Percentiles rank a stretch among this genome's conserved stretches.
These are phyloP conservation scores for Phocoena phocoena DNA, from an alignment of 2,113 vertebrate genomes.

Conservation along the genomic window DNA sequence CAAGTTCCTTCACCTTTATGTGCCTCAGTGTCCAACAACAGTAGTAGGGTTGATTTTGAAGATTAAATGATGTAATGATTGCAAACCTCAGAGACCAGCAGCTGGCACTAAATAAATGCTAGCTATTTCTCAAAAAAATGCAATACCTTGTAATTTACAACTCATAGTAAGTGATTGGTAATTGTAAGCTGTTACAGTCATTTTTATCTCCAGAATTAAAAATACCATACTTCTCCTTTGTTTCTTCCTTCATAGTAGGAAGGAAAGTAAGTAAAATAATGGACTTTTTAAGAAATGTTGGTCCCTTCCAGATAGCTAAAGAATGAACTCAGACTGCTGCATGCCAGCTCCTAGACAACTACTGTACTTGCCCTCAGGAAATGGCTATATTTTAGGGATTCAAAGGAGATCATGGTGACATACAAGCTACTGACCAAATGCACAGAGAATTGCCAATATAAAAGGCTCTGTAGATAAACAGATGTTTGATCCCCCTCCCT, in stretches of 20 bases:
- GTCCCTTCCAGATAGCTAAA: conserved; percentile 8
- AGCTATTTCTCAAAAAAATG: background rate
- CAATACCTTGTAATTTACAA: background rate
- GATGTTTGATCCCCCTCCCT: background rate
- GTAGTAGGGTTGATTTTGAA: background rate
- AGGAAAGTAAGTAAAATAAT: background rate
- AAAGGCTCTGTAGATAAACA: background rate
- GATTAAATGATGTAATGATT: background rate
- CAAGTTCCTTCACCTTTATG: background rate
- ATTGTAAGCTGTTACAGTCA: background rate
- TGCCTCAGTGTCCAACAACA: background rate
- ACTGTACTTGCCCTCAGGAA: background rate
- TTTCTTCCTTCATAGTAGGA: background rate
- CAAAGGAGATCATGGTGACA: background rate
- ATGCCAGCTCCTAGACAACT: background rate
- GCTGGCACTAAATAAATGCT: background rate
- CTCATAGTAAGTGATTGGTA: background rate
- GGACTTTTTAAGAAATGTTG: background rate
- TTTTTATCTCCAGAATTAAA: background rate
- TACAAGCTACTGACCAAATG: conserved; percentile 26
- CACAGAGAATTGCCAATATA: background rate
- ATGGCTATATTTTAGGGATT: conserved; percentile 17
- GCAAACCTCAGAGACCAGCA: background rate
- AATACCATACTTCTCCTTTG: background rate
- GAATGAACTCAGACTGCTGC: background rate